Conservation (phyloP, 2,113 vertebrate genomes). For the Electrona antarctica region DNA sequence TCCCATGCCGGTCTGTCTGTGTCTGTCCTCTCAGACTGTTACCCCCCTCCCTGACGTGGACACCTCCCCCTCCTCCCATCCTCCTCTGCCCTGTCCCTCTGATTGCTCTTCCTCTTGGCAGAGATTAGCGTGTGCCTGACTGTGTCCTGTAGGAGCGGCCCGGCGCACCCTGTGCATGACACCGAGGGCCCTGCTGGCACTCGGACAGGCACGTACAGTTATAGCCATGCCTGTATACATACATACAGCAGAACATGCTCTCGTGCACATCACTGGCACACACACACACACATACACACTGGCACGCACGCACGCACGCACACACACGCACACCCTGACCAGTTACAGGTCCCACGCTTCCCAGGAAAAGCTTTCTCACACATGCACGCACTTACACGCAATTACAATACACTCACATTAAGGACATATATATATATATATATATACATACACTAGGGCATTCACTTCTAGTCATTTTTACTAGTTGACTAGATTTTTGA, state of each 20-base stretch:
- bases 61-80: conserved; percentile 9
- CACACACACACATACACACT: conserved; percentile 26
- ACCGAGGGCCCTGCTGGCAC: conserved; percentile 35
- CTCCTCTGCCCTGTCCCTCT: conserved; percentile 49
- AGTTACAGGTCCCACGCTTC: no score
- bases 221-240: background rate
- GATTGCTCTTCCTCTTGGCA: conserved; percentile 80
- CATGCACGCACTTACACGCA: no score
- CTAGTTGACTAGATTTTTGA: no score
- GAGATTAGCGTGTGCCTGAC: conserved; percentile 52
- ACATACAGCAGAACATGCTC: conserved; percentile 25
- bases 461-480: no score
- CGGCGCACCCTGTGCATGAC: conserved; percentile 73
- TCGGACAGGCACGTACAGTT: conserved; percentile 28
- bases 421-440: no score
- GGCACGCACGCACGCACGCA: conserved; percentile 25
- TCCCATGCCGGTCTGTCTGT: conserved; percentile 38
- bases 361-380: no score
- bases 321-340: conserved; percentile 27
- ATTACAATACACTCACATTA: no score
- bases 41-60: conserved; percentile 47
- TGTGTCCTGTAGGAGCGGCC: conserved; percentile 50
- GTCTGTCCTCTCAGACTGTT: conserved; percentile 42
- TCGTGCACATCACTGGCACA: conserved; percentile 10
- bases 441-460: no score